Evolutionary conservation across 2,888 invertebrate species (phyloP).

Genomic region (Sesia apiformis): DNA sequence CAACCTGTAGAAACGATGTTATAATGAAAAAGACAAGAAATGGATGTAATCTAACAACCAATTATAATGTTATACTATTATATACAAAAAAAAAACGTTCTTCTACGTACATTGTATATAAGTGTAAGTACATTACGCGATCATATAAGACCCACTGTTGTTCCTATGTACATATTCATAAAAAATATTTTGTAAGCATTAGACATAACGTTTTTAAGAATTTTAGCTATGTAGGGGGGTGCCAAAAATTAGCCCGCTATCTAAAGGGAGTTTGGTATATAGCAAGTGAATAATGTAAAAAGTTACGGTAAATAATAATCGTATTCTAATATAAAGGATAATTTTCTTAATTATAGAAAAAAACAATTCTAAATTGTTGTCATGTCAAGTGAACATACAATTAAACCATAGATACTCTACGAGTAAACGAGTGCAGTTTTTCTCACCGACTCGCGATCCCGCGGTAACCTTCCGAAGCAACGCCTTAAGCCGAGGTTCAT

Average conservation of each 20-base stretch:
- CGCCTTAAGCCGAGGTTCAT: too few species aligned
- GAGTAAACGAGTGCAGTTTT: too few species aligned
- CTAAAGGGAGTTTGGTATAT: not conserved
- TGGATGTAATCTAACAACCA: too few species aligned
- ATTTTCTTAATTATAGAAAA: not conserved
- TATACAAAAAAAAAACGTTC: too few species aligned
- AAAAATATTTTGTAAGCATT: slow-evolving; percentile 15
- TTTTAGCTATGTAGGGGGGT: slow-evolving; percentile 51
- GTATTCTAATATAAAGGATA: not conserved
- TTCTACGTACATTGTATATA: not conserved
- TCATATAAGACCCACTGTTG: slow-evolving; percentile 11
- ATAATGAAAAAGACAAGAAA: too few species aligned
- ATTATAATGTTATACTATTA: too few species aligned
- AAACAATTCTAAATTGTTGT: not conserved
- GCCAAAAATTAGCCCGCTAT: slow-evolving; percentile 55
- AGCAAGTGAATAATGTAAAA: not conserved
- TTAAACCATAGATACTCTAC: too few species aligned
- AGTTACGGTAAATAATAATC: not conserved
- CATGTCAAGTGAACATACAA: too few species aligned
- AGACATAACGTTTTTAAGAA: slow-evolving; percentile 24
- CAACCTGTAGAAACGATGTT: too few species aligned
- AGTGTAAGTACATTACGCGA: not conserved
- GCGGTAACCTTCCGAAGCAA: too few species aligned
- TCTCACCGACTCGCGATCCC: too few species aligned
- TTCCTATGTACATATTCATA: slow-evolving; percentile 54